phyloP scores from a whole-genome alignment of 64 coral and sea anemone species.

The Pocillopora damicornis region DNA sequence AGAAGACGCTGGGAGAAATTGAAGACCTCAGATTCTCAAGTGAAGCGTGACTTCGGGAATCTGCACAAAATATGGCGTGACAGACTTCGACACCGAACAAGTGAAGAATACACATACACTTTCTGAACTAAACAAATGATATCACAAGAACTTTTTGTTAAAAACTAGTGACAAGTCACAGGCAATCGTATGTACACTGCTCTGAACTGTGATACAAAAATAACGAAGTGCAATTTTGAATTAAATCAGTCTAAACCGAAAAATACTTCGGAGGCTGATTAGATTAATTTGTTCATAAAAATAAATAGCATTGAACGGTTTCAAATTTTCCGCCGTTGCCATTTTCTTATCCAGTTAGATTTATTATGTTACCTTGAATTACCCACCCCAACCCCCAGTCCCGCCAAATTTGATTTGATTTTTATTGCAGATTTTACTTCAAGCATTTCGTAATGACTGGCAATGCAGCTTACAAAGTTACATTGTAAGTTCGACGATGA shows the following conservation, averaged over 20 bases:
- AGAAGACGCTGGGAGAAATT: not conserved
- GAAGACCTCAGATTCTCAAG: not conserved
- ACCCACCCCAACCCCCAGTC: not conserved
- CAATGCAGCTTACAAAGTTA: not conserved
- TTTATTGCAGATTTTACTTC: not conserved
- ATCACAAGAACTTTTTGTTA: not conserved
- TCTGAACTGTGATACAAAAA: not conserved
- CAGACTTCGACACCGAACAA: not conserved
- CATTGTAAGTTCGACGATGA: not conserved
- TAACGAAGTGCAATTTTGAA: not conserved
- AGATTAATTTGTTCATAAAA: not conserved
- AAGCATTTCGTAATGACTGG: not conserved
- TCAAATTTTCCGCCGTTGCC: not conserved
- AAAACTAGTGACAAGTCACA: not conserved
- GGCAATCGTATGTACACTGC: not conserved
- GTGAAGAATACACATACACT: not conserved
- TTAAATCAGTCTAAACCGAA: not conserved
- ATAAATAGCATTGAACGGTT: not conserved
- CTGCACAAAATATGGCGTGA: not conserved
- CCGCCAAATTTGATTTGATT: too few relatives aligned
- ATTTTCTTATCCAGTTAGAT: not conserved
- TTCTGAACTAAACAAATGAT: not conserved
- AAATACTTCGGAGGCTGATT: not conserved
- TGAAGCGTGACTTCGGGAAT: not conserved
- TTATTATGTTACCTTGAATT: not conserved